Percentiles rank a stretch among this genome's conserved stretches.
Conservation (phyloP, 64 coral and sea anemone species). For the Stylophora pistillata region DNA sequence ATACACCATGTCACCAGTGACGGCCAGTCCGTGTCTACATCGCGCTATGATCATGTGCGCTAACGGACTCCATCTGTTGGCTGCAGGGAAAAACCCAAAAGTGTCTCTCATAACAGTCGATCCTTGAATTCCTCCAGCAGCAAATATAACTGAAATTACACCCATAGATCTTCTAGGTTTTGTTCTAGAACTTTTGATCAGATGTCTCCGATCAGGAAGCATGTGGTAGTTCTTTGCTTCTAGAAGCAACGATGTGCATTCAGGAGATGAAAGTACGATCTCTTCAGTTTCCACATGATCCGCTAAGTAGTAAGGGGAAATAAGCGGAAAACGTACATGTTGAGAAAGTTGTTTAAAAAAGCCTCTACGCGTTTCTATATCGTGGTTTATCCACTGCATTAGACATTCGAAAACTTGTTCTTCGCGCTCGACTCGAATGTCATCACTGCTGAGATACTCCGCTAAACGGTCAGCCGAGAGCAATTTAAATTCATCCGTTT, state of each 20-base stretch:
- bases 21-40: constrained; percentile 90
- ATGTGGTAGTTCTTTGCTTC: constrained; percentile 99
- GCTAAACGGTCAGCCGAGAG: constrained; percentile 69
- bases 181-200: constrained; percentile 94
- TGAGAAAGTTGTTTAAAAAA: constrained; percentile 71
- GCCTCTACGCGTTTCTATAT: constrained; percentile 47
- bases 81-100: constrained; percentile 83
- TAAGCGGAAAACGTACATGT: constrained; percentile 82
- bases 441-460: constrained; percentile 75
- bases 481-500: constrained; percentile 93
- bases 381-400: constrained; percentile 83
- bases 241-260: constrained; percentile 83
- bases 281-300: constrained; percentile 90
- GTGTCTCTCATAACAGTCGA: constrained; percentile 84
- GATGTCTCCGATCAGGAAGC: constrained; percentile 91
- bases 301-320: constrained; percentile 92
- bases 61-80: constrained; percentile 88
- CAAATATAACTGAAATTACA: constrained; percentile 92
- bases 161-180: constrained; percentile 93
- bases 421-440: constrained; percentile 84
- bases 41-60: constrained; percentile 80
- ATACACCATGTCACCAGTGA: constrained; percentile 99
- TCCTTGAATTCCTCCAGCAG: constrained; percentile 93
- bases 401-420: constrained; percentile 92
- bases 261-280: constrained; percentile 77